phyloP scores from a whole-genome alignment of 2,888 invertebrate species.

The Ennomos quercinarius region DNA sequence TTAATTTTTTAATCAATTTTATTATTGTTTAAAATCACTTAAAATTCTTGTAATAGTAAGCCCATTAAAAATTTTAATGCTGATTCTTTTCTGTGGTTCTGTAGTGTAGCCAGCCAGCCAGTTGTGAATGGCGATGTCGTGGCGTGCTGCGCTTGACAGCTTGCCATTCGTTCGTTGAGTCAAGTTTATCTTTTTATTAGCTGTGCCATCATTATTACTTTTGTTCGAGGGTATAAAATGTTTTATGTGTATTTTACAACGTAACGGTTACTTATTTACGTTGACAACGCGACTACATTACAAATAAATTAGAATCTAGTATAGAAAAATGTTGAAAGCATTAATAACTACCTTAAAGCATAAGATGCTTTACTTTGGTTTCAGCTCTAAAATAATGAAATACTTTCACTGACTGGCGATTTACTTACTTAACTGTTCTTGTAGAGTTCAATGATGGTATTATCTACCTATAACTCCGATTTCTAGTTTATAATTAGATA shows the following conservation, averaged over 20 bases:
- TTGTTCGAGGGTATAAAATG: conserved; percentile 24
- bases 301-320: too few relatives aligned
- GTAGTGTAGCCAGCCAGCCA: conserved; percentile 1
- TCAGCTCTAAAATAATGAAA: too few relatives aligned
- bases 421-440: too few relatives aligned
- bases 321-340: too few relatives aligned
- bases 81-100: conserved; percentile 37
- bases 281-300: background rate
- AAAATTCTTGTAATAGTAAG: background rate
- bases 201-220: conserved; percentile 41
- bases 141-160: conserved; percentile 58
- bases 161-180: conserved; percentile 48
- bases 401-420: too few relatives aligned
- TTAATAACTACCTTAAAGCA: too few relatives aligned
- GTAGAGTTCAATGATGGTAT: too few relatives aligned
- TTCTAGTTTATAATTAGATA: too few relatives aligned
- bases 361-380: too few relatives aligned
- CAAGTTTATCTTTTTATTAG: conserved; percentile 48
- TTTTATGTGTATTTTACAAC: conserved; percentile 16
- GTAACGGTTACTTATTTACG: conserved; percentile 5
- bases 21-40: background rate
- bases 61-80: conserved; percentile 31
- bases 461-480: too few relatives aligned
- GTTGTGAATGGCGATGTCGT: conserved; percentile 51
- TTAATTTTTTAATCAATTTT: background rate